A percentile compares a stretch with the other conserved stretches of the same genome.
Conservation (phyloP, 53 echinoderm and acorn worm species). For the Stichopus horrens region DNA sequence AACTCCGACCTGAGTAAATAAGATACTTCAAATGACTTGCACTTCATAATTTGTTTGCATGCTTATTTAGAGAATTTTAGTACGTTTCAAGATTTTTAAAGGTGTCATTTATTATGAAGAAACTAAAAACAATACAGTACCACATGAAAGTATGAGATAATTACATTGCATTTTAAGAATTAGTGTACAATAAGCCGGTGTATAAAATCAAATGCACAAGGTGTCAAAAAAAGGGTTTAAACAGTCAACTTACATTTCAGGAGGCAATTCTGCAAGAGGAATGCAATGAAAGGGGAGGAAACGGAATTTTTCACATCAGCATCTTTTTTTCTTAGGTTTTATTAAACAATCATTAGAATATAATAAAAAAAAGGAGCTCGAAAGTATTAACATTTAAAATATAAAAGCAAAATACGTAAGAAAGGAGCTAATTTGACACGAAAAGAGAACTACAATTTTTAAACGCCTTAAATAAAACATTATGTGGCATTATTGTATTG, state of each 20-base stretch:
- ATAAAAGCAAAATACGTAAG: not conserved
- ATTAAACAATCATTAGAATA: not conserved
- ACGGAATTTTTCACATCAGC: not conserved
- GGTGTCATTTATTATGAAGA: no score
- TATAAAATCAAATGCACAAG: not conserved
- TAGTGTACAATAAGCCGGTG: not conserved
- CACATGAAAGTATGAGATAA: not conserved
- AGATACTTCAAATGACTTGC: not conserved
- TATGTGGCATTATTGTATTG: no score
- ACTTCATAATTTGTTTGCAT: not conserved
- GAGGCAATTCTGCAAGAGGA: not conserved
- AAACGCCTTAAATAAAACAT: no score
- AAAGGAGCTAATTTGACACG: not conserved
- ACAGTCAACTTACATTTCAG: not conserved
- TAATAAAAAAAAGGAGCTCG: not conserved
- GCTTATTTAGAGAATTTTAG: fast-evolving
- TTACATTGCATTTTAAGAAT: not conserved
- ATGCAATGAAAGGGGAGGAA: not conserved
- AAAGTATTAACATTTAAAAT: not conserved
- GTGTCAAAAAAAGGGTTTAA: not conserved
- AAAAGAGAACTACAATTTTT: no score
- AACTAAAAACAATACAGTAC: not conserved
- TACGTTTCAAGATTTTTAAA: not conserved
- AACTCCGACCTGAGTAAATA: not conserved
- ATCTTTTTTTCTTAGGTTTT: not conserved